phyloP scores from a whole-genome alignment of 1,140 invertebrate genomes.

The Zaprionus lachaisei region DNA sequence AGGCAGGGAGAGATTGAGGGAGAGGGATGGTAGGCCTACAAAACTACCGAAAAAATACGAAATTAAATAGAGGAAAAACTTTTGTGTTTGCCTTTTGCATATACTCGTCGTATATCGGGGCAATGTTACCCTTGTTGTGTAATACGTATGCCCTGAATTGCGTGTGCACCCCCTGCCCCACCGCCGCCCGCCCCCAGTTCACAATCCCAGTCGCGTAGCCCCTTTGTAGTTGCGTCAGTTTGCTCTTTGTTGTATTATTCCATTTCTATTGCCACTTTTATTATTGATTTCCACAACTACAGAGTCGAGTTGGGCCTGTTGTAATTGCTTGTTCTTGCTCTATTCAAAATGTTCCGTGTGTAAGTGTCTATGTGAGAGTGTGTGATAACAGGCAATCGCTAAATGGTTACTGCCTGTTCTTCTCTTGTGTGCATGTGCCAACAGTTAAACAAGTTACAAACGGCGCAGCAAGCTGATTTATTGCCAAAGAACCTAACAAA shows the following conservation, averaged over 20 bases:
- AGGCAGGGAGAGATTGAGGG: slow-evolving; percentile 11
- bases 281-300: slow-evolving; percentile 73
- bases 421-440: slow-evolving; percentile 31
- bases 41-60: slow-evolving; percentile 11
- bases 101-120: slow-evolving; percentile 16
- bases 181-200: not conserved
- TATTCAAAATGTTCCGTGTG: slow-evolving; percentile 64
- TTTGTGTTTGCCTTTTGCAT: slow-evolving; percentile 41
- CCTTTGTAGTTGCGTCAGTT: slow-evolving; percentile 14
- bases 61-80: slow-evolving; percentile 13
- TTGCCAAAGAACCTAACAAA: slow-evolving; percentile 30
- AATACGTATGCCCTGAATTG: slow-evolving; percentile 61
- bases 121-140: slow-evolving; percentile 77
- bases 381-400: slow-evolving; percentile 41
- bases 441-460: slow-evolving; percentile 35
- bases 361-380: slow-evolving; percentile 10
- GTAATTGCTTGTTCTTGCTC: slow-evolving; percentile 66
- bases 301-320: slow-evolving; percentile 21
- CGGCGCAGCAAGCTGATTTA: slow-evolving; percentile 33
- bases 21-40: slow-evolving; percentile 10
- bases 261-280: slow-evolving; percentile 60
- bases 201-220: not conserved
- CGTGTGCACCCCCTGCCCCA: slow-evolving; percentile 46
- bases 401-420: slow-evolving; percentile 27
- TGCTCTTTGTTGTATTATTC: slow-evolving; percentile 29